Base-by-base conservation (phyloP, 2,888 invertebrate genomes). In the Drosophila nigricruria region DNA sequence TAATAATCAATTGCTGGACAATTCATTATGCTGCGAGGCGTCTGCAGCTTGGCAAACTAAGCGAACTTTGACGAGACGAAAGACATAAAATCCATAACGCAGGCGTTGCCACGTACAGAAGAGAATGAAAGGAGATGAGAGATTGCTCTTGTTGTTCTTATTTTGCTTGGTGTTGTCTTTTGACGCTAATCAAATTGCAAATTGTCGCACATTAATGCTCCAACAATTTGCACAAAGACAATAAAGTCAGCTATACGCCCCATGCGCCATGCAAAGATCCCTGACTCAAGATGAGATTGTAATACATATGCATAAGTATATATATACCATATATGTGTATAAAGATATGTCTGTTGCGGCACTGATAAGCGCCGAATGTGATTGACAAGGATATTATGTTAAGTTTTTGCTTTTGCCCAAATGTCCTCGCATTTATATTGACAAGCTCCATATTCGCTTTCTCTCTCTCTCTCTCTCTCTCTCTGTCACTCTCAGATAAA, bases 21-120 rank as follows among this genome's bases (percentile, higher is more conserved):
- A 85, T 88, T 82, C 70, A 88, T 82, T 85, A 79, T 50, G 70
- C 60, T 64, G 34, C 36, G 54, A 49, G 68, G 40, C 50, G 66
- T 67, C 82, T 64, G 72, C 30, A 73, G 60, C 59, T 86, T 47
- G 38, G 50, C 43, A 40, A 67, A 64, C 68, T 61, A 57, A 67
- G 50, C 69, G 54, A 72, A 40, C 42, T 62, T 52, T 59, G 68
- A 61, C 66, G 61, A 66, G 74, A 63, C 68, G 60, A 75, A 73
- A 79, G 49, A 42, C 73, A 63, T 73, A 65, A 66, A 70, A 63
- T 50, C 47, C 43, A 54, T 64, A 77, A 77, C 53, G 54, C 61
- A 72, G 62, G 30, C 65, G 56, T 69, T 85, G 77, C 42, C 74
- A 56, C 27, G 30, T 12, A 43, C 34, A 14, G 16, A 43, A 25